Evolutionary conservation across 2,888 invertebrate genomes (phyloP).

Genomic region (Luperina testacea): DNA sequence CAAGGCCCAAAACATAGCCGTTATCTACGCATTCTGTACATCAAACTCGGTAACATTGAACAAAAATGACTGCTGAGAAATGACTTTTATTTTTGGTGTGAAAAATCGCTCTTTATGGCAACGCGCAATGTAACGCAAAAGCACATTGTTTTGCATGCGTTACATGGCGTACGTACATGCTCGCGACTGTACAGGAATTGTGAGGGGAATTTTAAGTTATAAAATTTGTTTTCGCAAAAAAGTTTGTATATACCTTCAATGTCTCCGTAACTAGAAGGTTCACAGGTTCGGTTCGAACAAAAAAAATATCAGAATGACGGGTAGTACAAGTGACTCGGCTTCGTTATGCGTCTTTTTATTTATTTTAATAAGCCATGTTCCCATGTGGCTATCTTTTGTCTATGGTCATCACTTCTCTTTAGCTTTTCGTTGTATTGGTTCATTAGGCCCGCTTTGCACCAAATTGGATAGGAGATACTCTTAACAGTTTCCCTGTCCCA

Average conservation of each 20-base stretch:
- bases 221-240: neutral
- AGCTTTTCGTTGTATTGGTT: neutral
- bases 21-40: neutral
- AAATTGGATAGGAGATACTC: neutral
- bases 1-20: neutral
- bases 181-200: too few relatives aligned
- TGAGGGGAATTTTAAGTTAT: too few relatives aligned
- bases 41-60: neutral
- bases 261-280: neutral
- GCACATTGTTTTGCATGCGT: too few relatives aligned
- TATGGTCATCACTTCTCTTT: neutral
- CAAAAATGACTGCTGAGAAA: neutral
- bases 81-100: neutral
- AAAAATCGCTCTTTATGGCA: neutral
- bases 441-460: neutral
- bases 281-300: neutral
- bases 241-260: neutral
- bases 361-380: neutral
- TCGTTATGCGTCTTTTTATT: neutral
- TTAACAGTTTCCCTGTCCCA: too few relatives aligned
- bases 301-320: neutral
- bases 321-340: neutral
- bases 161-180: too few relatives aligned
- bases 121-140: neutral
- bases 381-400: neutral